Base-by-base conservation (phyloP, 1,140 invertebrate genomes). In the Leucophenga varia region DNA sequence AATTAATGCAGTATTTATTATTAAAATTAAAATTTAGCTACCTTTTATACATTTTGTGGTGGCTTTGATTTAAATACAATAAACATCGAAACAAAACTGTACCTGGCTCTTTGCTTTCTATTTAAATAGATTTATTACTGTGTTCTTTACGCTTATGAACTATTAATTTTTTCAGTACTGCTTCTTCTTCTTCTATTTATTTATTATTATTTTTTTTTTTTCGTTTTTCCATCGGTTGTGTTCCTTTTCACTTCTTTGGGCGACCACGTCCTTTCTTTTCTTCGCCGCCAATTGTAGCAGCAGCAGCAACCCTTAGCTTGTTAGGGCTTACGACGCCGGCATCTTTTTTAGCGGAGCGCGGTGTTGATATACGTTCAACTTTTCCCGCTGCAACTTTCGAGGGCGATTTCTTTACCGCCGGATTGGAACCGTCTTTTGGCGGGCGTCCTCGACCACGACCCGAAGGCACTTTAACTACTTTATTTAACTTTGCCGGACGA, bases 401-500 rank as follows among this genome's bases (percentile, higher is more conserved):
- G n/a, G n/a, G n/a, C n/a, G n/a, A n/a, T n/a, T n/a, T n/a, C n/a
- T n/a, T n/a, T n/a, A n/a, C n/a, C n/a, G n/a, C n/a, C n/a, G n/a
- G n/a, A n/a, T n/a, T n/a, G n/a, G n/a, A n/a, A n/a, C n/a, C 30
- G 2, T 19, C 22, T 49, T 65, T 65, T 52, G 63, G 10, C 2
- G 61, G 63, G 1, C 61, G n/a, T n/a, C n/a, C n/a, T n/a, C n/a
- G n/a, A n/a, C n/a, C n/a, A n/a, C n/a, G n/a, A n/a, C n/a, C n/a
- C n/a, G n/a, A n/a, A n/a, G n/a, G n/a, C n/a, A n/a, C n/a, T n/a
- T n/a, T n/a, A n/a, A n/a, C n/a, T n/a, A n/a, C n/a, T n/a, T n/a
- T n/a, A n/a, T n/a, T n/a, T n/a, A n/a, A n/a, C n/a, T 65, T 65
- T 52, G 63, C 8, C 2, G 61, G 63, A 1, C 61, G 48, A 12